Base-by-base conservation (phyloP, 1,140 invertebrate species). In the Ostrea edulis region DNA sequence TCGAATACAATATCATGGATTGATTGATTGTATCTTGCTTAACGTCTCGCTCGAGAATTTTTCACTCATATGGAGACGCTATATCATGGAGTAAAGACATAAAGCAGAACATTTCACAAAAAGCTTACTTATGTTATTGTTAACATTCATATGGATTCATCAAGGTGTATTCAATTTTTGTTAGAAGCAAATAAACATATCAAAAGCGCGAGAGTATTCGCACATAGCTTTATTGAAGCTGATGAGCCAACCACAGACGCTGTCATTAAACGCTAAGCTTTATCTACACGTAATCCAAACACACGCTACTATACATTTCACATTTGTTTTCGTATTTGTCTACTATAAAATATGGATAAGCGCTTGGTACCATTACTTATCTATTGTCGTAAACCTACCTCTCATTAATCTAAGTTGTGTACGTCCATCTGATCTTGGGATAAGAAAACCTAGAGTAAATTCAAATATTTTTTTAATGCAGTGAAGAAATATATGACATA, bases 381-480 rank as follows among this genome's bases (percentile, higher is more conserved):
- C 7, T 20, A n/a, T 7, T 20, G 17, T 8, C 7, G 35, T 53
- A 22, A 52, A 81, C 58, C 83, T 82, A 86, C 88, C 88, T 84
- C 84, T 85, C 88, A 89, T 89, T 22, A 89, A 58, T 54, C 86
- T 85, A n/a, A 89, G 52, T 29, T 86, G 85, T 12, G 88, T 89
- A 55, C 88, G 82, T 5, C 88, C 88, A 81, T 89, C 82, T 25
- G 58, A 0, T 84, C 85, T 65, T 51, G 88, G 88, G 25, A 89
- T 89, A 8, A 89, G 85, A 84, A 89, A 89, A 0, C 88, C 88
- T 89, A 55, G 44, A 86, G 12, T 29, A 58, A 84, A 71, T 9
- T 7, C 1, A 55, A 65, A 62, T 12, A 17, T 8, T 65, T 58
- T 62, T 20, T 9, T 3, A 85, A 11, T 58, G 35, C 5, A 44